Conservation (phyloP, 2,888 invertebrate genomes). For the Nasonia oneida region DNA sequence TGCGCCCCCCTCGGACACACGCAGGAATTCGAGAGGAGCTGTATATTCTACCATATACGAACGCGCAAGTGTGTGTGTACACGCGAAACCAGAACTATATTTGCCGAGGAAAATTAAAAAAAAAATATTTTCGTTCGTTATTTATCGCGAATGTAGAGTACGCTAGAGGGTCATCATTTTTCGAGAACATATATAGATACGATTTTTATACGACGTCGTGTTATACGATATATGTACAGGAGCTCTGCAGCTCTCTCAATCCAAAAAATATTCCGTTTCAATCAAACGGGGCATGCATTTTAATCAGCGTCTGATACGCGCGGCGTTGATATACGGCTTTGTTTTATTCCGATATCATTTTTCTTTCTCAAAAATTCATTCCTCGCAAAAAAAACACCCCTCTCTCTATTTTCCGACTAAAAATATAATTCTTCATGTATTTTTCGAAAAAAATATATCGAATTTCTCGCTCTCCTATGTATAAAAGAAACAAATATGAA, state of each 20-base stretch:
- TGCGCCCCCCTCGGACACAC: not conserved
- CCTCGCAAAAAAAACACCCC: not conserved
- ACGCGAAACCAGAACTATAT: not conserved
- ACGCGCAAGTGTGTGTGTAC: not conserved
- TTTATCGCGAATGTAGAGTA: not conserved
- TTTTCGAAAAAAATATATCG: not conserved
- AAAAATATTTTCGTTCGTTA: not conserved
- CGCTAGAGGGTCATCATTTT: not conserved
- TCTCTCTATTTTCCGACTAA: not conserved
- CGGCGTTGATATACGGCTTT: not conserved
- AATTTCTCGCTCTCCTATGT: no score
- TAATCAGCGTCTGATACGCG: not conserved
- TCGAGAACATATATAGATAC: not conserved
- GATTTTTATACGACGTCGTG: not conserved
- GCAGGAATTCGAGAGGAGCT: slow-evolving; percentile 6
- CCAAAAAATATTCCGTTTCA: not conserved
- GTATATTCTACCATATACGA: not conserved
- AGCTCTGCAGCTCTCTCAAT: not conserved
- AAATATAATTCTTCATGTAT: not conserved
- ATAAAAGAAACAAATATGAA: no score
- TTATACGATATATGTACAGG: not conserved
- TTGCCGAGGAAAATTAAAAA: not conserved
- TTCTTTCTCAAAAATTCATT: not conserved
- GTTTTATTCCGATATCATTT: not conserved
- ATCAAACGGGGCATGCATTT: not conserved